A percentile compares a stretch with the other conserved stretches of the same genome.
phyloP scores from a whole-genome alignment of 2,113 vertebrate genomes.

The Oryzias melastigma region DNA sequence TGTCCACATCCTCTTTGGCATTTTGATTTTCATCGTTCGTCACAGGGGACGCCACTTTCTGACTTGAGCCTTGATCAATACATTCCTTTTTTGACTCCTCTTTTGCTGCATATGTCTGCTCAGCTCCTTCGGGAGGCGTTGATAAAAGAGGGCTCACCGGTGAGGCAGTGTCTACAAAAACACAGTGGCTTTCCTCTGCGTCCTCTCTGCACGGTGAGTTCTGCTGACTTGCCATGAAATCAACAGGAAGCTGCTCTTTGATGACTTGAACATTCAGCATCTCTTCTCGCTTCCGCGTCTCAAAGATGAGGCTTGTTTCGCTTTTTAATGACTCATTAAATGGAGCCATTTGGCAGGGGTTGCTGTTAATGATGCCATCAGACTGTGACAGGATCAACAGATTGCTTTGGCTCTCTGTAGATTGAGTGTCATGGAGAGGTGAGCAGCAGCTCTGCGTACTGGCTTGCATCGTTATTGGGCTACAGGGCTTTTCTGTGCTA shows the following conservation, averaged over 20 bases:
- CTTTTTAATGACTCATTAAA: constrained; percentile 46
- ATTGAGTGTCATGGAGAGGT: constrained; percentile 31
- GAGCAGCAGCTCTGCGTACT: constrained; percentile 40
- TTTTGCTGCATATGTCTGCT: constrained; percentile 29
- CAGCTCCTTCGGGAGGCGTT: constrained; percentile 27
- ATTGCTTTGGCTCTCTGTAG: constrained; percentile 49
- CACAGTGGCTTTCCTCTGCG: constrained; percentile 41
- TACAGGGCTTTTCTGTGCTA: constrained; percentile 50
- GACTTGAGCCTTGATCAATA: constrained; percentile 40
- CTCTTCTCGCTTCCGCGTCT: constrained; percentile 50
- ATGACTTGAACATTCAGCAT: constrained; percentile 63
- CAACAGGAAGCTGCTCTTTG: constrained; percentile 60
- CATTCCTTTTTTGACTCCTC: constrained; percentile 40
- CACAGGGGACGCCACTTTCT: constrained; percentile 38
- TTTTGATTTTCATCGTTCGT: constrained; percentile 30
- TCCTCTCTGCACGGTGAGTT: constrained; percentile 59
- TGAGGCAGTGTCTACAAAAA: constrained; percentile 37
- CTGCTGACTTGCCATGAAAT: constrained; percentile 68
- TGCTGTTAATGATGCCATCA: constrained; percentile 37
- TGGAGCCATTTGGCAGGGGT: constrained; percentile 37
- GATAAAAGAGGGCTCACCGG: constrained; percentile 48
- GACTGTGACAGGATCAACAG: constrained; percentile 66
- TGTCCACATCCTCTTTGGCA: constrained; percentile 30
- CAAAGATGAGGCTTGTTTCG: constrained; percentile 32
- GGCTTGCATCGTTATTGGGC: constrained; percentile 51